These are phyloP conservation scores for Chaenogobius annularis DNA, from an alignment of 2,113 vertebrate genomes.

Conservation along the genomic window DNA sequence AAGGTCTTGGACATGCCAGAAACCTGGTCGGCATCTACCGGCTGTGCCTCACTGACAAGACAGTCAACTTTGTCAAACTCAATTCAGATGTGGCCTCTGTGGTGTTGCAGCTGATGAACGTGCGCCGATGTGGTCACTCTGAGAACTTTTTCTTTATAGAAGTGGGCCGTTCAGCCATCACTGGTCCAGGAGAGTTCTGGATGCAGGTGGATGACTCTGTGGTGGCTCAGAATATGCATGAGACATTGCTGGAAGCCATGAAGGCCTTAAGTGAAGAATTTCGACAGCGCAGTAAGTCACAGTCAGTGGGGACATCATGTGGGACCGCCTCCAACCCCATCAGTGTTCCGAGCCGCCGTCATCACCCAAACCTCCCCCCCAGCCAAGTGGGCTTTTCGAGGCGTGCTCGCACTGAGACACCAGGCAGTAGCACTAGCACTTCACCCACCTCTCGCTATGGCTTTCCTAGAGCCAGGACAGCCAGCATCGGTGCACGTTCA, in stretches of 20 bases:
- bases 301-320: slow-evolving; percentile 76
- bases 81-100: slow-evolving; percentile 80
- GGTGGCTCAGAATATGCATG: slow-evolving; percentile 85
- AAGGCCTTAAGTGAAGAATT: slow-evolving; percentile 84
- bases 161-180: slow-evolving; percentile 81
- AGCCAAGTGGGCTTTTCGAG: slow-evolving; percentile 78
- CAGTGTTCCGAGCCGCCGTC: slow-evolving; percentile 72
- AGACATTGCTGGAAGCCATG: slow-evolving; percentile 85
- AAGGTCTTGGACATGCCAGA: slow-evolving; percentile 80
- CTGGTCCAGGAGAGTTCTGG: slow-evolving; percentile 83
- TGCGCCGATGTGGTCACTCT: slow-evolving; percentile 81
- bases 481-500: slow-evolving; percentile 76
- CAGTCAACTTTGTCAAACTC: slow-evolving; percentile 80
- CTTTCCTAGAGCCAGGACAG: slow-evolving; percentile 75
- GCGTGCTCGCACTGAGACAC: slow-evolving; percentile 77
- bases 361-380: slow-evolving; percentile 71
- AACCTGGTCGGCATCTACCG: slow-evolving; percentile 82
- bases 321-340: slow-evolving; percentile 82
- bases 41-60: slow-evolving; percentile 82
- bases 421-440: slow-evolving; percentile 77
- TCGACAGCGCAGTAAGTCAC: slow-evolving; percentile 80
- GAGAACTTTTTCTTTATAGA: slow-evolving; percentile 88
- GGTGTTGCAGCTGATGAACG: slow-evolving; percentile 84
- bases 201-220: slow-evolving; percentile 85
- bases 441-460: slow-evolving; percentile 73